Evolutionary conservation across 2,888 invertebrate genomes (phyloP).

Genomic region (Junonia oenone): DNA sequence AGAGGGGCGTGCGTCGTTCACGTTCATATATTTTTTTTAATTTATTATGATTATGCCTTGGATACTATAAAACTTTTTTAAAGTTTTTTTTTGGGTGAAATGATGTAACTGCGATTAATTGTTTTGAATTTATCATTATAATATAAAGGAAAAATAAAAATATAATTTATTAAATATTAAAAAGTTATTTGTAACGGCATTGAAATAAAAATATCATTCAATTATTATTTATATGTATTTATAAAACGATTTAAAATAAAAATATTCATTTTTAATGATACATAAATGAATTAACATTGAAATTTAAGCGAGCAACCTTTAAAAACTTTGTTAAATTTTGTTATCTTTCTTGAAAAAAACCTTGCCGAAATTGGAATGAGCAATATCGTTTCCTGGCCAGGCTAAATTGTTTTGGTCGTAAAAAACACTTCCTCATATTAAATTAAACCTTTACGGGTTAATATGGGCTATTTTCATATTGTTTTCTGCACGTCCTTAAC

Average conservation of each 20-base stretch:
- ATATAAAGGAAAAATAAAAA: no score
- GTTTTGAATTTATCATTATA: background rate
- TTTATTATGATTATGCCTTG: conserved; percentile 1
- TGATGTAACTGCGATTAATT: background rate
- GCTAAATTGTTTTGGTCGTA: conserved; percentile 10
- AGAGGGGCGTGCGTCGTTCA: conserved; percentile 44
- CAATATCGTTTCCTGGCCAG: conserved; percentile 13
- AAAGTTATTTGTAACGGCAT: background rate
- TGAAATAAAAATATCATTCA: background rate
- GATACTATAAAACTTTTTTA: background rate
- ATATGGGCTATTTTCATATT: conserved; percentile 7
- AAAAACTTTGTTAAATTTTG: conserved; percentile 16
- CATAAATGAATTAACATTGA: conserved; percentile 16
- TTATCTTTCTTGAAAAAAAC: conserved; percentile 17
- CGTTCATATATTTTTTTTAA: conserved; percentile 13
- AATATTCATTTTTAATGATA: conserved; percentile 8
- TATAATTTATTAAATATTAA: background rate
- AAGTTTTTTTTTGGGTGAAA: no score
- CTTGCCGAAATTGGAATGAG: conserved; percentile 24
- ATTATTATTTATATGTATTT: background rate
- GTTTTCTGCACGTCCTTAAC: background rate
- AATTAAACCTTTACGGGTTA: conserved; percentile 6
- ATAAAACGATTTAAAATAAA: background rate
- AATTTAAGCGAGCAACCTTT: conserved; percentile 16
- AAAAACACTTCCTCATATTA: conserved; percentile 20